phyloP scores from a whole-genome alignment of 2,888 invertebrate species.

The Himalopsyche anomala region DNA sequence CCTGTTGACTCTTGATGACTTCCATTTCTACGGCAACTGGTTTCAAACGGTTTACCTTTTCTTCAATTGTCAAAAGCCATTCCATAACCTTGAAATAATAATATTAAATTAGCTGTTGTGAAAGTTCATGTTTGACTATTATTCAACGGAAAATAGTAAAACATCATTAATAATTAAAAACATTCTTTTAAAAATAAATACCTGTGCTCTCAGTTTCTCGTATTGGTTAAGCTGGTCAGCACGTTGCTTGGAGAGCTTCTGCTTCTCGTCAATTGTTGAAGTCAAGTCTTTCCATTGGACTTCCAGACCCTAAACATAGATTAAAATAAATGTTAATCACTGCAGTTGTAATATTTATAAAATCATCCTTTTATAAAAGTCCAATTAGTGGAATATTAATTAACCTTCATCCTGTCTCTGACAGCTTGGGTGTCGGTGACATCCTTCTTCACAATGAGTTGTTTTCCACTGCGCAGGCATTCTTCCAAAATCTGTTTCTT shows the following conservation, averaged over 20 bases:
- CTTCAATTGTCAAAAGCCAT: slow-evolving; percentile 91
- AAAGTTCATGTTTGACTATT: neutral
- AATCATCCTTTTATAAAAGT: neutral
- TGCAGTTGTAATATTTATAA: neutral
- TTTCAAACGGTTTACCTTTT: slow-evolving; percentile 84
- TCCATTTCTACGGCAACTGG: slow-evolving; percentile 94
- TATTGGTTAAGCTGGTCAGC: slow-evolving; percentile 92
- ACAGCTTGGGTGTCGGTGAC: slow-evolving; percentile 91
- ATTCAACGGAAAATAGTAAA: neutral
- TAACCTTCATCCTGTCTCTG: slow-evolving; percentile 87
- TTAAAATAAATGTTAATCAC: neutral
- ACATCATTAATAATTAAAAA: neutral
- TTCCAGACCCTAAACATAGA: slow-evolving; percentile 80
- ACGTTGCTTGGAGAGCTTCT: slow-evolving; percentile 87
- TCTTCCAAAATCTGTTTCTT: slow-evolving; percentile 85
- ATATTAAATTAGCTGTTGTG: neutral
- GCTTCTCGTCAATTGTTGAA: slow-evolving; percentile 88
- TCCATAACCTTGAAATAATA: slow-evolving; percentile 79
- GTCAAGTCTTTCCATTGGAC: slow-evolving; percentile 93
- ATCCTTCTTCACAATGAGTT: slow-evolving; percentile 88
- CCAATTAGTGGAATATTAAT: neutral
- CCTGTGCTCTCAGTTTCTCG: slow-evolving; percentile 88
- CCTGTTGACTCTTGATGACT: slow-evolving; percentile 87
- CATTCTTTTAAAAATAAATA: slow-evolving; percentile 67
- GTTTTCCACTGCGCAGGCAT: slow-evolving; percentile 88